Conservation (phyloP, 2,113 vertebrate genomes). For the Grammomys surdaster region DNA sequence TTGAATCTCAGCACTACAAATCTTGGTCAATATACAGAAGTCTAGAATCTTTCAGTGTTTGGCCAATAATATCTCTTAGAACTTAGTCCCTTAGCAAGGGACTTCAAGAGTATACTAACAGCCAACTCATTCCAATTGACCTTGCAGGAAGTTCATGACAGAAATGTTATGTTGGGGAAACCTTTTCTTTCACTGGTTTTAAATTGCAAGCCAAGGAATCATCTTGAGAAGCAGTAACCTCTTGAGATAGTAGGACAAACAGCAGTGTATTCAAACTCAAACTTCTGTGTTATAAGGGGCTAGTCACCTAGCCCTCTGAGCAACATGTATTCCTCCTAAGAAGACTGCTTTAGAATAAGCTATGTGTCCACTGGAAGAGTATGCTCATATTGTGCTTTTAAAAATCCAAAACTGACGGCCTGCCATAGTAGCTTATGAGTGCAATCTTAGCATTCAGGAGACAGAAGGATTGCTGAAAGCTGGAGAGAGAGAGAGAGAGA, state of each 20-base stretch:
- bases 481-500: background rate
- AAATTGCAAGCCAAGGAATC: background rate
- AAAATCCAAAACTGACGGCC: background rate
- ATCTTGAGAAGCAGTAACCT: background rate
- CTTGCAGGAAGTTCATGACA: background rate
- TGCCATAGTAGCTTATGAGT: background rate
- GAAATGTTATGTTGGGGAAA: background rate
- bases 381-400: background rate
- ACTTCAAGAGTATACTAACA: background rate
- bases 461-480: background rate
- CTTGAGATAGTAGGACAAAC: background rate
- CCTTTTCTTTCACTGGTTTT: slow-evolving; percentile 13
- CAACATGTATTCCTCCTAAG: background rate
- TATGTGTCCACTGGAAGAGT: background rate
- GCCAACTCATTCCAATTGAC: background rate
- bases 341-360: background rate
- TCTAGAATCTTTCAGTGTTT: background rate
- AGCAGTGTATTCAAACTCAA: background rate
- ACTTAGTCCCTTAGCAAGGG: background rate
- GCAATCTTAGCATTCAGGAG: background rate
- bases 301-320: background rate
- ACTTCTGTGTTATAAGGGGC: background rate
- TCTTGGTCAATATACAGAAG: background rate
- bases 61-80: background rate
- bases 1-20: background rate